phyloP scores from a whole-genome alignment of 2,113 vertebrate genomes.

The Tupaia chinensis region DNA sequence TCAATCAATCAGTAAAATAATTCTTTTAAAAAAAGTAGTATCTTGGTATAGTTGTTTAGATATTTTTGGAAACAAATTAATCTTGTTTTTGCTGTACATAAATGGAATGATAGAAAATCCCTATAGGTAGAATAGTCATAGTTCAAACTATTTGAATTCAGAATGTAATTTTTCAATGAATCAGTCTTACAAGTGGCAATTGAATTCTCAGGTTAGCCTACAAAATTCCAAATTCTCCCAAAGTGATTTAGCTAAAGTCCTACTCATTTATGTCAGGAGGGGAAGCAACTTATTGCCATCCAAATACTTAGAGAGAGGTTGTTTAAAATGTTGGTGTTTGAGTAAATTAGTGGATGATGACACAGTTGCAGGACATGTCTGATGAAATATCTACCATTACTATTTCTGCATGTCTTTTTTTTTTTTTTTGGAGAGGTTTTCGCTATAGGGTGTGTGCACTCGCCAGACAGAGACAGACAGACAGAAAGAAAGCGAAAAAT shows the following conservation, averaged over 20 bases:
- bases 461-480: too few relatives aligned
- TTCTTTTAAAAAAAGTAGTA: not conserved
- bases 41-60: not conserved
- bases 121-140: not conserved
- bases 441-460: too few relatives aligned
- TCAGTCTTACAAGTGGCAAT: not conserved
- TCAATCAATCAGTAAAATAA: too few relatives aligned
- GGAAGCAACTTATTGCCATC: not conserved
- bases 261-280: not conserved
- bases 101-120: not conserved
- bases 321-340: constrained; percentile 20
- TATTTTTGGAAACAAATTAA: constrained; percentile 15
- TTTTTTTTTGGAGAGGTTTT: too few relatives aligned
- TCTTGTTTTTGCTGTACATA: not conserved
- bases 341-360: not conserved
- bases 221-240: not conserved
- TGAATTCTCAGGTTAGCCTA: not conserved
- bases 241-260: not conserved
- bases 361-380: not conserved
- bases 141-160: constrained; percentile 28
- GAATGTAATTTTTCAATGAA: not conserved
- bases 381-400: not conserved
- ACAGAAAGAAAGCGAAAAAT: too few relatives aligned
- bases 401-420: too few relatives aligned
- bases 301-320: not conserved